Conservation (phyloP, 2,113 vertebrate species). For the Struthidea cinerea region DNA sequence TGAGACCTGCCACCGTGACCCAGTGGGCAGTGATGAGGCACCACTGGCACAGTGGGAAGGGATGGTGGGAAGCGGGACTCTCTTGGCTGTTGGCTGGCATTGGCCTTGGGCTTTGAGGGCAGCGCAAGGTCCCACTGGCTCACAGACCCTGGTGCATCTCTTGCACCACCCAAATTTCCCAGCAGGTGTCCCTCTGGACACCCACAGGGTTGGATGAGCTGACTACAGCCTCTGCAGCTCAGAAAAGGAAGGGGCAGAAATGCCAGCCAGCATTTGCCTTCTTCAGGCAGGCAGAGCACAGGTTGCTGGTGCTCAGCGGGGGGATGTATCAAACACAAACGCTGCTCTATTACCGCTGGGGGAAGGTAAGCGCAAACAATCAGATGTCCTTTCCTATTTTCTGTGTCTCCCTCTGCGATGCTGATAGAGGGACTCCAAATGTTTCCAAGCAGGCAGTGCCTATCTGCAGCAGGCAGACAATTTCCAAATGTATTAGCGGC, state of each 20-base stretch:
- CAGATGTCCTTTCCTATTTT: slow-evolving; percentile 30
- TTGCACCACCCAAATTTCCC: background rate
- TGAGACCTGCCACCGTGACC: fast-evolving
- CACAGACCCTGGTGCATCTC: background rate
- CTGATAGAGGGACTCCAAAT: slow-evolving; percentile 38
- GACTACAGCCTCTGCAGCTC: background rate
- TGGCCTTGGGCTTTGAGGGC: background rate
- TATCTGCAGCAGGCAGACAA: slow-evolving; percentile 57
- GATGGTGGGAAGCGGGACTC: fast-evolving
- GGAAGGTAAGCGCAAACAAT: slow-evolving; percentile 39
- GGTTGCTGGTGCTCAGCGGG: background rate
- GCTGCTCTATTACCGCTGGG: background rate
- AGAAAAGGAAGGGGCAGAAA: background rate
- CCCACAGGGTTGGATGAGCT: background rate
- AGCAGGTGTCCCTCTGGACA: background rate
- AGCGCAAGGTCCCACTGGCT: fast-evolving
- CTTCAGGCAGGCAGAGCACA: background rate
- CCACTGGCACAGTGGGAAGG: background rate
- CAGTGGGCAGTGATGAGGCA: background rate
- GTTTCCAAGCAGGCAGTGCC: slow-evolving; percentile 35
- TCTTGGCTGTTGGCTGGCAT: fast-evolving
- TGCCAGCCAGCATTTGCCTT: background rate
- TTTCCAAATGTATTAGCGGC: slow-evolving; percentile 46
- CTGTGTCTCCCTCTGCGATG: slow-evolving; percentile 19
- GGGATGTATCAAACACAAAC: background rate